Conservation (phyloP, 2,888 invertebrate species). For the Incurvaria masculella region DNA sequence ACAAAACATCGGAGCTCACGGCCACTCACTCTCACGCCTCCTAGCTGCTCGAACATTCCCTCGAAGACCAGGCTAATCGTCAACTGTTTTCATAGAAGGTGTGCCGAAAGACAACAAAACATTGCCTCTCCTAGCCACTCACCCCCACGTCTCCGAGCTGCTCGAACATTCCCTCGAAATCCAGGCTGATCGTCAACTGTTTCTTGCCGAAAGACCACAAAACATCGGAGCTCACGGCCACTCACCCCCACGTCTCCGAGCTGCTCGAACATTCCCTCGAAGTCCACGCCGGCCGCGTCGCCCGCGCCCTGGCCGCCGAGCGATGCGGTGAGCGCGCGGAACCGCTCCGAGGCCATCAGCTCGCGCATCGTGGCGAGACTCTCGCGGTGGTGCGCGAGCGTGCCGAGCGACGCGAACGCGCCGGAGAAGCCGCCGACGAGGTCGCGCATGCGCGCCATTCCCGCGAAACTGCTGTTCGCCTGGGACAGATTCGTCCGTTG, state of each 20-base stretch:
- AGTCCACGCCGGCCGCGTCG: slow-evolving; percentile 24
- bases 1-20: no score
- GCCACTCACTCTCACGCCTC: no score
- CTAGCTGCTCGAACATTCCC: no score
- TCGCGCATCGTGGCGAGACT: slow-evolving; percentile 28
- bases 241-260: slow-evolving; percentile 33
- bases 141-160: no score
- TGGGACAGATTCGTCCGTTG: slow-evolving; percentile 20
- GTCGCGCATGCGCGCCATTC: slow-evolving; percentile 37
- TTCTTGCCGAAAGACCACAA: no score
- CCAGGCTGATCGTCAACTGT: no score
- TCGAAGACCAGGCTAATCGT: no score
- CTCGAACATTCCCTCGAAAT: no score
- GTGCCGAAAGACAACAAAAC: no score
- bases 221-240: no score
- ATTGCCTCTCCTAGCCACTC: no score
- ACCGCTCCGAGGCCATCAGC: slow-evolving; percentile 23
- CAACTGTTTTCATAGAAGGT: no score
- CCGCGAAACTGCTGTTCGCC: slow-evolving; percentile 55
- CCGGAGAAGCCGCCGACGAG: slow-evolving; percentile 37
- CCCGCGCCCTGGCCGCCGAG: slow-evolving; percentile 21
- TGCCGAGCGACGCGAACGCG: slow-evolving; percentile 30
- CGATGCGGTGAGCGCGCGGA: slow-evolving; percentile 23
- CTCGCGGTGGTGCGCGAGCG: slow-evolving; percentile 27
- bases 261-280: slow-evolving; percentile 29